Conservation (phyloP, 2,113 vertebrate genomes). For the Lophius piscatorius region DNA sequence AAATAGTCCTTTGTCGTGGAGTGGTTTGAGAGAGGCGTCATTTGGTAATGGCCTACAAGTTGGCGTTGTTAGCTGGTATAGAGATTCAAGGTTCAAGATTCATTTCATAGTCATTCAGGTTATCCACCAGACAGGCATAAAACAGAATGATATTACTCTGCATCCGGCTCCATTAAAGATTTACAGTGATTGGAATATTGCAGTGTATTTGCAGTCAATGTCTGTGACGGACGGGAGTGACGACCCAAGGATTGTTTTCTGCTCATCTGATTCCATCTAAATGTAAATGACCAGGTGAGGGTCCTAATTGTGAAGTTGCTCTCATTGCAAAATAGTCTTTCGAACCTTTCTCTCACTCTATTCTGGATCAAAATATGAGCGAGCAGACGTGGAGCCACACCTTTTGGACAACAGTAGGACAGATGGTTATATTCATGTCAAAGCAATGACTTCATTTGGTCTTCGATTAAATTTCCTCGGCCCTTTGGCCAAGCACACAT, state of each 20-base stretch:
- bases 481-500: slow-evolving; percentile 6
- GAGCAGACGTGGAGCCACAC: neutral
- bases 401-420: slow-evolving; percentile 11
- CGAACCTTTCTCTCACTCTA: neutral
- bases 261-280: slow-evolving; percentile 30
- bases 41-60: slow-evolving; percentile 24
- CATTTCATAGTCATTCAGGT: no score
- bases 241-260: no score
- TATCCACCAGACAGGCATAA: no score
- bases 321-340: no score
- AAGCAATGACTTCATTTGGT: slow-evolving; percentile 45
- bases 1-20: slow-evolving; percentile 23
- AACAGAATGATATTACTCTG: no score
- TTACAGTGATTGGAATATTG: no score
- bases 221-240: no score
- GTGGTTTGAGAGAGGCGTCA: slow-evolving; percentile 35
- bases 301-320: slow-evolving; percentile 3
- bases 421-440: slow-evolving; percentile 28
- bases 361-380: neutral
- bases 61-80: no score
- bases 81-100: no score
- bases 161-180: no score
- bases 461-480: slow-evolving; percentile 11
- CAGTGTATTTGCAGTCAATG: no score
- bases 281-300: slow-evolving; percentile 21